Percentiles rank a stretch among this genome's conserved stretches.
phyloP scores from a whole-genome alignment of 2,888 invertebrate genomes.

The Drosophila trichaetosa region DNA sequence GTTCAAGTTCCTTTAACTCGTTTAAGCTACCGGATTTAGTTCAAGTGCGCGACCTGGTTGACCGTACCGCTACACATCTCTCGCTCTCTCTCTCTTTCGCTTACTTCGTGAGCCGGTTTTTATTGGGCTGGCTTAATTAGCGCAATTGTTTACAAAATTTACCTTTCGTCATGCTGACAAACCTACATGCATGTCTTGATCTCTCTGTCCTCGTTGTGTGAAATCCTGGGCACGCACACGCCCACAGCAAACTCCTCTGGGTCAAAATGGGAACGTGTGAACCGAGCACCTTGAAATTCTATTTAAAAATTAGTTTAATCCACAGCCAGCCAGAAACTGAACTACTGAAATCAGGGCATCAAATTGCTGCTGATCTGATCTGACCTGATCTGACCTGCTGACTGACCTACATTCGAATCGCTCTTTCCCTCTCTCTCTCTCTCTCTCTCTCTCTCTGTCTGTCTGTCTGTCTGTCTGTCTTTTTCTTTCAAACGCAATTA shows the following conservation, averaged over 20 bases:
- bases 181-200: slow-evolving; percentile 1
- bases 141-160: slow-evolving; percentile 83
- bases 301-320: slow-evolving; percentile 81
- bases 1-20: slow-evolving; percentile 83
- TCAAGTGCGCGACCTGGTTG: slow-evolving; percentile 56
- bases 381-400: slow-evolving; percentile 3
- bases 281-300: slow-evolving; percentile 67
- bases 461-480: neutral
- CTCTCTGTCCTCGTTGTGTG: slow-evolving; percentile 35
- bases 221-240: slow-evolving; percentile 75
- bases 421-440: neutral
- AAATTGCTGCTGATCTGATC: slow-evolving; percentile 21
- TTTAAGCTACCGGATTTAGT: slow-evolving; percentile 83
- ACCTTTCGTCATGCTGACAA: slow-evolving; percentile 77
- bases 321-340: slow-evolving; percentile 27
- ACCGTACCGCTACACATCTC: neutral
- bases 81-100: neutral
- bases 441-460: neutral
- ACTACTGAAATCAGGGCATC: slow-evolving; percentile 44
- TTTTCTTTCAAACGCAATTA: slow-evolving; percentile 31
- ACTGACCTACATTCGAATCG: slow-evolving; percentile 2
- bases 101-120: slow-evolving; percentile 66
- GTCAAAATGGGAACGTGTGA: slow-evolving; percentile 55
- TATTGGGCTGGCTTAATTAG: slow-evolving; percentile 82
- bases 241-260: slow-evolving; percentile 52